phyloP scores from a whole-genome alignment of 2,113 vertebrate species.

The Procavia capensis region DNA sequence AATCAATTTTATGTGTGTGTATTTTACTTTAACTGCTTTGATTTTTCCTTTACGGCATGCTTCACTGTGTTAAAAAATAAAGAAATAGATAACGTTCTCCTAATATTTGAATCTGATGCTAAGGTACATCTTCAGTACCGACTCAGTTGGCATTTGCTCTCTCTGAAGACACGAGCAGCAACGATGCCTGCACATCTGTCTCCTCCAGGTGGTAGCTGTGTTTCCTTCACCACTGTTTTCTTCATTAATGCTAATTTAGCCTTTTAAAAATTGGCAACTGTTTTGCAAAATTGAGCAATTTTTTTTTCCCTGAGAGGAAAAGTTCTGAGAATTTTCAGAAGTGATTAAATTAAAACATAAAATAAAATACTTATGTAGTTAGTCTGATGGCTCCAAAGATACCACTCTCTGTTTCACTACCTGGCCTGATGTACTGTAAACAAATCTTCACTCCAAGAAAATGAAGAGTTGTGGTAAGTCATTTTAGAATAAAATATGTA shows the following conservation, averaged over 20 bases:
- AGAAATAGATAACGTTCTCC: not conserved
- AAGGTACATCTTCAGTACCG: slow-evolving; percentile 5
- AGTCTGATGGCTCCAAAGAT: slow-evolving; percentile 56
- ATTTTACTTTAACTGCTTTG: not conserved
- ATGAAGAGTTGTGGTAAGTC: not conserved
- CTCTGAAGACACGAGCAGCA: slow-evolving; percentile 35
- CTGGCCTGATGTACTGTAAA: slow-evolving; percentile 28
- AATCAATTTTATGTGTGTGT: not conserved
- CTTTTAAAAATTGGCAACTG: slow-evolving; percentile 74
- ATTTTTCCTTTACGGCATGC: not conserved
- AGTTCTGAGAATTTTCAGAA: slow-evolving; percentile 51
- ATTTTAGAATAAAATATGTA: not conserved
- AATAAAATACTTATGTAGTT: slow-evolving; percentile 48
- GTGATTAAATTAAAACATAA: slow-evolving; percentile 72
- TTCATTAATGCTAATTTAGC: slow-evolving; percentile 81
- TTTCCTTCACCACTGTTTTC: slow-evolving; percentile 70
- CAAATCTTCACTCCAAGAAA: slow-evolving; percentile 53
- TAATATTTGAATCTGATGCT: not conserved
- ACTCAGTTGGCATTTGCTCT: not conserved
- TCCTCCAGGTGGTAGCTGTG: slow-evolving; percentile 73
- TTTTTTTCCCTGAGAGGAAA: slow-evolving; percentile 61
- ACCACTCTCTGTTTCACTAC: slow-evolving; percentile 36
- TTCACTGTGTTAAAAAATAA: not conserved
- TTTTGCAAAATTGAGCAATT: slow-evolving; percentile 59
- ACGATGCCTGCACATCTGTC: slow-evolving; percentile 16